A percentile compares a stretch with the other conserved stretches of the same genome.
These are phyloP conservation scores for Mesoligia furuncula DNA, from an alignment of 2,888 invertebrate genomes.

Conservation along the genomic window DNA sequence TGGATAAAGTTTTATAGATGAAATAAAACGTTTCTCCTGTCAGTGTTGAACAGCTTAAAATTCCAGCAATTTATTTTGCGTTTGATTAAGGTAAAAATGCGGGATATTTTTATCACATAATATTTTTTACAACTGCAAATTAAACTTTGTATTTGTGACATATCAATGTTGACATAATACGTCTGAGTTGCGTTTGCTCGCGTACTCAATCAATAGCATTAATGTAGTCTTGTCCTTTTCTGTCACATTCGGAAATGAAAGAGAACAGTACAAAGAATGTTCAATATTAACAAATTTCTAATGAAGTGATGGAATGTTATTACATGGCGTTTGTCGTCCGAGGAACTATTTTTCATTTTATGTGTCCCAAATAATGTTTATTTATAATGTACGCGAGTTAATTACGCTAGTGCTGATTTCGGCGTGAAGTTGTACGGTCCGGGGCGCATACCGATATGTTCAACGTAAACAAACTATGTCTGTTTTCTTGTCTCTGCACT, in stretches of 20 bases:
- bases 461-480: slow-evolving; percentile 87
- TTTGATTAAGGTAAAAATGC: not conserved
- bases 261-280: slow-evolving; percentile 49
- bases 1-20: not conserved
- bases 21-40: slow-evolving; percentile 56
- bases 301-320: slow-evolving; percentile 57
- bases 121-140: slow-evolving; percentile 39
- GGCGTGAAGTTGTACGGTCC: slow-evolving; percentile 73
- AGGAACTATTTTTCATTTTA: slow-evolving; percentile 76
- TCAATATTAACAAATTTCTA: slow-evolving; percentile 46
- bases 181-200: slow-evolving; percentile 11
- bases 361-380: slow-evolving; percentile 82
- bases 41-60: slow-evolving; percentile 26
- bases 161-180: slow-evolving; percentile 62
- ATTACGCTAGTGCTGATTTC: slow-evolving; percentile 79
- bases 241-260: slow-evolving; percentile 9
- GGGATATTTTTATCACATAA: rapidly evolving
- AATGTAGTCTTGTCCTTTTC: slow-evolving; percentile 35
- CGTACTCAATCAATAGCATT: slow-evolving; percentile 18
- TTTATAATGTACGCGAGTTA: slow-evolving; percentile 81
- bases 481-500: slow-evolving; percentile 85
- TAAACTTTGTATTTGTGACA: slow-evolving; percentile 50
- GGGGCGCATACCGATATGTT: slow-evolving; percentile 80
- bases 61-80: slow-evolving; percentile 25
- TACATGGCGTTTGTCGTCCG: slow-evolving; percentile 66